Conservation (phyloP, 2,888 invertebrate species). For the Polietes domitor region DNA sequence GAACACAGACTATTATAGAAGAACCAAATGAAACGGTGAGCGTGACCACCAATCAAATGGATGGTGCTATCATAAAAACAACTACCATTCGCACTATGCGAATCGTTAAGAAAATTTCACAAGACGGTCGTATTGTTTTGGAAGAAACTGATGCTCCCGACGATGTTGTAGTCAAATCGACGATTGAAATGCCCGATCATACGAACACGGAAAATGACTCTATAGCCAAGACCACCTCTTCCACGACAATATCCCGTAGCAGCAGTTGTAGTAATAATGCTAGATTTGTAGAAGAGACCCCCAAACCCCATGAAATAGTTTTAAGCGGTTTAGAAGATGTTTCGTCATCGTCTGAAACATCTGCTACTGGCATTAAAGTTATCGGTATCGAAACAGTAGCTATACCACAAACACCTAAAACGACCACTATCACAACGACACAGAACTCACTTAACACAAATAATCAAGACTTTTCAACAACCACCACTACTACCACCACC, state of each 20-base stretch:
- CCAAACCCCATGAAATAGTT: conserved; percentile 45
- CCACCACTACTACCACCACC: conserved; percentile 72
- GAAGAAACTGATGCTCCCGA: conserved; percentile 73
- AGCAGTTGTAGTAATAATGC: conserved; percentile 55
- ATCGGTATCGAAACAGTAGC: conserved; percentile 74
- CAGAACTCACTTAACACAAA: conserved; percentile 46
- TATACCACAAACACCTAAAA: conserved; percentile 60
- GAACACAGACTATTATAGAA: conserved; percentile 58
- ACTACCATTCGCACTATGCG: conserved; percentile 79
- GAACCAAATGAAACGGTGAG: conserved; percentile 66
- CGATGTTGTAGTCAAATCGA: conserved; percentile 75
- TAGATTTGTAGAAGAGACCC: conserved; percentile 17
- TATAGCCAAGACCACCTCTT: conserved; percentile 30
- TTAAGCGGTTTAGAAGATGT: conserved; percentile 48
- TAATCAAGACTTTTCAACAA: conserved; percentile 43
- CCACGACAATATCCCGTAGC: conserved; percentile 37
- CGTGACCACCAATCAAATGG: conserved; percentile 68
- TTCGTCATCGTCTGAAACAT: conserved; percentile 8
- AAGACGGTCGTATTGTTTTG: conserved; percentile 75
- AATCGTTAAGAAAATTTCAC: conserved; percentile 75
- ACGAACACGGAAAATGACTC: conserved; percentile 33
- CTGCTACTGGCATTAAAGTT: conserved; percentile 70
- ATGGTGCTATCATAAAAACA: conserved; percentile 76
- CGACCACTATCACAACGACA: conserved; percentile 57
- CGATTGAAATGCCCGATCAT: conserved; percentile 76